Percentiles rank a stretch among this genome's conserved stretches.
Evolutionary conservation across 2,113 vertebrate species (phyloP).

Genomic region (Coptodon rendalli): DNA sequence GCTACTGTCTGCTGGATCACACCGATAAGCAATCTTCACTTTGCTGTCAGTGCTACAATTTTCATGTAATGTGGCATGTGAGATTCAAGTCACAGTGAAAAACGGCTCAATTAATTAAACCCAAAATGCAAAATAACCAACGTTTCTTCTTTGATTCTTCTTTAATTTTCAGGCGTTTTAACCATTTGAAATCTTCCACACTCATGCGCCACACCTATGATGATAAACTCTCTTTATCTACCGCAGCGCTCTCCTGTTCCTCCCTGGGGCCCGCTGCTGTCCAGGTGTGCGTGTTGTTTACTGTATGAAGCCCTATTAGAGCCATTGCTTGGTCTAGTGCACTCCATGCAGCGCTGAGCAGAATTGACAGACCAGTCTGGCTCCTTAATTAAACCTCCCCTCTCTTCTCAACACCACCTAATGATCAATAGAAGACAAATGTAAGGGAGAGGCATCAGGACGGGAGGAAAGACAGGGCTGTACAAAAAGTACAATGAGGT

Average conservation of each 20-base stretch:
- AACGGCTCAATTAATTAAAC: background rate
- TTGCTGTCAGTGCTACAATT: background rate
- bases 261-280: slow-evolving; percentile 35
- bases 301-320: slow-evolving; percentile 70
- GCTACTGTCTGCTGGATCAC: background rate
- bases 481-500: background rate
- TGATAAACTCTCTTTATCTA: slow-evolving; percentile 16
- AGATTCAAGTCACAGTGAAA: background rate
- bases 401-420: slow-evolving; percentile 55
- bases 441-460: background rate
- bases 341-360: slow-evolving; percentile 56
- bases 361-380: slow-evolving; percentile 68
- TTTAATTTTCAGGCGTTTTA: background rate
- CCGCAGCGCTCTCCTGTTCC: background rate
- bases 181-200: background rate
- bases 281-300: slow-evolving; percentile 73
- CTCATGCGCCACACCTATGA: background rate
- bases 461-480: background rate
- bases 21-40: background rate
- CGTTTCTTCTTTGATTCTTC: background rate
- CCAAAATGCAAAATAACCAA: background rate
- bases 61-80: background rate
- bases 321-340: slow-evolving; percentile 50
- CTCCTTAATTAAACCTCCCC: slow-evolving; percentile 69
- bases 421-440: slow-evolving; percentile 67